These are phyloP conservation scores for Okapia johnstoni DNA, from an alignment of 2,113 vertebrate species.

Conservation along the genomic window DNA sequence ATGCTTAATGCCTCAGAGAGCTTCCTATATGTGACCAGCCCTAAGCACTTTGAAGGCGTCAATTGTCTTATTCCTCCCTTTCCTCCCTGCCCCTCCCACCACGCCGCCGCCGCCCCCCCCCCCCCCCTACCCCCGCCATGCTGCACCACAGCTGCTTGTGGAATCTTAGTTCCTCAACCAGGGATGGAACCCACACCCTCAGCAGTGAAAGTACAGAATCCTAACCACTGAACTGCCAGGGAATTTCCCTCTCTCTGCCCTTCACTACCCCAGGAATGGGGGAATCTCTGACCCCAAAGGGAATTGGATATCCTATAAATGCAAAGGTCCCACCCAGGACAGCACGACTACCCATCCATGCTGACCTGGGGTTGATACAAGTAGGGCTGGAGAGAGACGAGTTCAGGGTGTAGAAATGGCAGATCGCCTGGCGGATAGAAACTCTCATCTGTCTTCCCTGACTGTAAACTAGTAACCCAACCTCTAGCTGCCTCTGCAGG, in stretches of 20 bases:
- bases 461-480: not conserved
- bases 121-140: not conserved
- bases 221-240: not conserved
- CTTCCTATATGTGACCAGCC: not conserved
- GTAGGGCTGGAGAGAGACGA: not conserved
- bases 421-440: not conserved
- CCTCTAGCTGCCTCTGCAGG: not conserved
- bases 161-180: not conserved
- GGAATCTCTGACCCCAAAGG: not conserved
- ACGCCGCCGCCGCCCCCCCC: accelerated
- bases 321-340: not conserved
- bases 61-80: not conserved
- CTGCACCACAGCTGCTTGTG: not conserved
- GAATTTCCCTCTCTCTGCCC: not conserved
- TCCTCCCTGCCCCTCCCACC: not conserved
- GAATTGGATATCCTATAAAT: not conserved
- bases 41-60: not conserved
- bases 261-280: not conserved
- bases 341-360: not conserved
- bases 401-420: not conserved
- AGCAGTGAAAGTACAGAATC: not conserved
- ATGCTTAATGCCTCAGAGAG: not conserved
- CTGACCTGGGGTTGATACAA: not conserved
- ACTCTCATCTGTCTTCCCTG: not conserved
- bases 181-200: not conserved